Conservation (phyloP, 92 coral and sea anemone genomes). For the Desmophyllum pertusum region DNA sequence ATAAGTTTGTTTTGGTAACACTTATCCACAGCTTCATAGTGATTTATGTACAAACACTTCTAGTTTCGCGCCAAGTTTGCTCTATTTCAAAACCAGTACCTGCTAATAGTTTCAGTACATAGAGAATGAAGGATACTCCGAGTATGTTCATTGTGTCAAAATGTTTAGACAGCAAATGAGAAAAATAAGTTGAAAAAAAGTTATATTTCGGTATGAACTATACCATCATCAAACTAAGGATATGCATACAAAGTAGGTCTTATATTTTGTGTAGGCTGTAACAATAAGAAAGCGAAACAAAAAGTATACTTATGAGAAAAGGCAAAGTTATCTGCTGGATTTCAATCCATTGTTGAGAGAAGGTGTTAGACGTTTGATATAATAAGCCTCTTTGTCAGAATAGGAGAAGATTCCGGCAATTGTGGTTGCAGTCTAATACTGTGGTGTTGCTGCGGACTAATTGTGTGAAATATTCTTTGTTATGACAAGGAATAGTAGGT, state of each 20-base stretch:
- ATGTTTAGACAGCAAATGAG: too few relatives aligned
- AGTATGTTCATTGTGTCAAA: too few relatives aligned
- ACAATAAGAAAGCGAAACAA: not conserved
- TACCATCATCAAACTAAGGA: not conserved
- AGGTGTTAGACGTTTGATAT: conserved; percentile 7
- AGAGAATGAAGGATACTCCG: too few relatives aligned
- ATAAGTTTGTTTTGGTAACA: too few relatives aligned
- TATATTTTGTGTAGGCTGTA: not conserved
- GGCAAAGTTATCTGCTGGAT: conserved; percentile 6
- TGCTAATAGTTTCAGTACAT: too few relatives aligned
- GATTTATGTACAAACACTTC: too few relatives aligned
- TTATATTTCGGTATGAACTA: too few relatives aligned
- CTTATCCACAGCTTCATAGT: too few relatives aligned
- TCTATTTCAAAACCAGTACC: too few relatives aligned
- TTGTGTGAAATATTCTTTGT: conserved; percentile 11
- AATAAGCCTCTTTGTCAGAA: conserved; percentile 16
- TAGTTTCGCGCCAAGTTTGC: too few relatives aligned
- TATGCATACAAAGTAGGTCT: conserved; percentile 2
- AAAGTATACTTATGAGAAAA: conserved; percentile 23
- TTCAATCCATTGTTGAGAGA: conserved; percentile 1
- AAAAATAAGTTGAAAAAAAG: too few relatives aligned
- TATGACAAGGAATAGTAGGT: not conserved
- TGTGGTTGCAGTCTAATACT: not conserved
- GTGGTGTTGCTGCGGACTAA: conserved; percentile 9
- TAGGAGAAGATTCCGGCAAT: conserved; percentile 10